Evolutionary conservation across 2,797 vertebrate species (phyloP).

Genomic region (Pristis pectinata): DNA sequence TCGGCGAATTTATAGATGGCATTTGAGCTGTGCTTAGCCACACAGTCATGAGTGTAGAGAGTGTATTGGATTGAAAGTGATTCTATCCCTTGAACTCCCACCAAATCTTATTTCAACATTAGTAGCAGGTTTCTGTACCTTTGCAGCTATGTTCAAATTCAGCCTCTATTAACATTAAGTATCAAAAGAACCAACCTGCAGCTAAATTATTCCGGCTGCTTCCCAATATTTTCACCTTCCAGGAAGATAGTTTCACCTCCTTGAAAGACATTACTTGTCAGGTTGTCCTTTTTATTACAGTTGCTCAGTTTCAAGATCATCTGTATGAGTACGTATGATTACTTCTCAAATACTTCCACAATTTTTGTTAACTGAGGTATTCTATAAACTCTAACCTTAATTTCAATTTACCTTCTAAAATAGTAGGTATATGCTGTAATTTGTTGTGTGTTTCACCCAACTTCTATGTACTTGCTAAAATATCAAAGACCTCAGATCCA

Average conservation of each 20-base stretch:
- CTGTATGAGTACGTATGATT: not conserved
- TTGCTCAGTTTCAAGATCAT: not conserved
- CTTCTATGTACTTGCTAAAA: not conserved
- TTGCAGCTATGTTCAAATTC: not conserved
- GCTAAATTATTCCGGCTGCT: not conserved
- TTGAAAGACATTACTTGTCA: not conserved
- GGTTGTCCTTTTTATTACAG: not conserved
- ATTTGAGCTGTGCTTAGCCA: no score
- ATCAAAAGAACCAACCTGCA: not conserved
- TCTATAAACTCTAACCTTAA: not conserved
- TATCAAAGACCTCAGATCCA: not conserved
- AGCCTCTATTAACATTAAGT: not conserved
- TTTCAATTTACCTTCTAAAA: not conserved
- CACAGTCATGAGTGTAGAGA: no score
- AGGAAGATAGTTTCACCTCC: not conserved
- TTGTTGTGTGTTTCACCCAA: not conserved
- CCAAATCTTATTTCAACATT: no score
- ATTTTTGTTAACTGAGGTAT: not conserved
- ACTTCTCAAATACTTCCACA: not conserved
- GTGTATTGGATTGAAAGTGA: no score
- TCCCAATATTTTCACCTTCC: not conserved
- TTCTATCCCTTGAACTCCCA: no score
- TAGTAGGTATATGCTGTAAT: not conserved
- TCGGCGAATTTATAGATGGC: no score
- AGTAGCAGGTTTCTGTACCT: no score